A percentile compares a stretch with the other conserved stretches of the same genome.
Conservation (phyloP, 2,113 vertebrate genomes). For the Coptodon bakossiorum region DNA sequence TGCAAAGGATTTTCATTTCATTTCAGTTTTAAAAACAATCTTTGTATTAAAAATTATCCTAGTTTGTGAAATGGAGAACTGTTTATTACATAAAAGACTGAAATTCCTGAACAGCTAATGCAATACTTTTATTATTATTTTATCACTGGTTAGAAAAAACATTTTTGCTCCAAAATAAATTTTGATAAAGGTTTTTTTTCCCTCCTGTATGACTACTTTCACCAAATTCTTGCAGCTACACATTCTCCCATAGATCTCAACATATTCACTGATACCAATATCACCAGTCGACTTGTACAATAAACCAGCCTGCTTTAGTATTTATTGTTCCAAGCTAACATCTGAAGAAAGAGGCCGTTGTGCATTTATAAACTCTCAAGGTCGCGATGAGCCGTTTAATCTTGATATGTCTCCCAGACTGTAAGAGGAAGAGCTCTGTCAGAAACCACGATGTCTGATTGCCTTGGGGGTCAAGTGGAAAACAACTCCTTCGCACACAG, state of each 20-base stretch:
- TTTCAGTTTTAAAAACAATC: background rate
- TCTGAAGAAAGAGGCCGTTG: background rate
- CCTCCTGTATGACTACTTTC: background rate
- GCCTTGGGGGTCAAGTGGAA: conserved; percentile 18
- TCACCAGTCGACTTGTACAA: background rate
- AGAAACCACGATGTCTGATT: background rate
- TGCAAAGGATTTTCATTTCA: background rate
- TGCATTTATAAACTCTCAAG: background rate
- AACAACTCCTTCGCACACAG: conserved; percentile 39
- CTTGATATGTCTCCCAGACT: conserved; percentile 12
- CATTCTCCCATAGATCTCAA: background rate
- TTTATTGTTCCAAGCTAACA: background rate
- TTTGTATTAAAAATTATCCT: background rate
- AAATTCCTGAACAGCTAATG: background rate
- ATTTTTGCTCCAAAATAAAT: background rate
- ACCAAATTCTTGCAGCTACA: background rate
- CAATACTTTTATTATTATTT: background rate
- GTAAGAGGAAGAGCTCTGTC: conserved; percentile 3
- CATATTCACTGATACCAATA: background rate
- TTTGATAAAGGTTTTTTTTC: background rate
- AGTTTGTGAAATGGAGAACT: background rate
- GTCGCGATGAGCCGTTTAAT: background rate
- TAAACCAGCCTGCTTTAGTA: background rate
- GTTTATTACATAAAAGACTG: background rate
- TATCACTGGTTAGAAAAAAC: background rate